phyloP scores from a whole-genome alignment of 1,140 invertebrate genomes.

The Conus betulinus region DNA sequence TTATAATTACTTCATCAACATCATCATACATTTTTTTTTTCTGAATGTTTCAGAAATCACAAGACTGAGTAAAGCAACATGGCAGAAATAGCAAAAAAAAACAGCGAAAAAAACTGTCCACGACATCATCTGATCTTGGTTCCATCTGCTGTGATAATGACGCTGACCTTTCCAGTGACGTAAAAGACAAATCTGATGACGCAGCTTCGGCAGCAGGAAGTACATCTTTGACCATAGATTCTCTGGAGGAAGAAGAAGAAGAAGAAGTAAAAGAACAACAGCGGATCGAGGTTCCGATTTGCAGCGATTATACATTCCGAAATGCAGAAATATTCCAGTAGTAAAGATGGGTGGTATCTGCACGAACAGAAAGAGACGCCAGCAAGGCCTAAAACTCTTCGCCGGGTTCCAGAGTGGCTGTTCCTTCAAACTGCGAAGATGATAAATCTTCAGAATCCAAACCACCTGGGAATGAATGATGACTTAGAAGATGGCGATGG shows the following conservation, averaged over 20 bases:
- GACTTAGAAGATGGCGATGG: no score
- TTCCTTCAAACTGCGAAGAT: not conserved
- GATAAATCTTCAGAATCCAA: not conserved
- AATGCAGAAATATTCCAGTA: not conserved
- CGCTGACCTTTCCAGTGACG: not conserved
- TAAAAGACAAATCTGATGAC: not conserved
- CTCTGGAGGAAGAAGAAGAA: not conserved
- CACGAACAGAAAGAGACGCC: not conserved
- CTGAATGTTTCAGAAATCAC: not conserved
- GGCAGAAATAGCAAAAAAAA: not conserved
- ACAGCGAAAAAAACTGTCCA: not conserved
- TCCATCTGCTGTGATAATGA: not conserved
- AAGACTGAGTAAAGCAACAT: not conserved
- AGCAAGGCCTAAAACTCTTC: not conserved
- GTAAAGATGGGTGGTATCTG: not conserved
- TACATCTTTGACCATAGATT: not conserved
- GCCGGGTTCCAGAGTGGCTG: not conserved
- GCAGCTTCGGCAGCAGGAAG: not conserved
- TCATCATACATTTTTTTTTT: not conserved
- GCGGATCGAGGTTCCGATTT: not conserved
- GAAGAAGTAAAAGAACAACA: not conserved
- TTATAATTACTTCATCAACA: no score
- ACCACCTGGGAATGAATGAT: not conserved
- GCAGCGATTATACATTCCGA: not conserved
- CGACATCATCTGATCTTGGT: not conserved